Evolutionary conservation across 92 coral and sea anemone genomes (phyloP), one percentile per base, ranked within the genome.

Genomic region (Blastomussa wellsi): DNA sequence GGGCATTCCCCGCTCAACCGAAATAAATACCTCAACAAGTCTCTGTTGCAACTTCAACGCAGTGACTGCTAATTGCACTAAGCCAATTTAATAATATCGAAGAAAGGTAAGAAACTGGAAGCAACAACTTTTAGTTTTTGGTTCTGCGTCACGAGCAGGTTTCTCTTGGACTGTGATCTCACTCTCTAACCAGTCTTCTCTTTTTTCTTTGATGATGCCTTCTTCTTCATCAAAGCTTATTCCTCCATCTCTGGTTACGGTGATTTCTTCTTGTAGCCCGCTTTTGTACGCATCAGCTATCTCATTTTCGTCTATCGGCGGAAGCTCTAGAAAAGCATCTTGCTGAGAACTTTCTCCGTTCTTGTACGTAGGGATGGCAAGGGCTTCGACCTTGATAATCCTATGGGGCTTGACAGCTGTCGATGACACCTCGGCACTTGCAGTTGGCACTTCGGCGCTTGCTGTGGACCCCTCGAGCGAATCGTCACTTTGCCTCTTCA

Each of bases 391-490:
- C n/a, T n/a, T n/a, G n/a, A n/a, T n/a, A n/a, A n/a, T n/a, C n/a
- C n/a, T n/a, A n/a, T n/a, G n/a, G n/a, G n/a, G n/a, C n/a, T n/a
- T n/a, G 32, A 10, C 14, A 51, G 20, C 16, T 51, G 57, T 15
- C 22, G 57, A 14, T 15, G 57, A 51, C 57, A 12, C 57, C 4
- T 15, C 57, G 57, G 22, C 1, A 48, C 8, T 48, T 48, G 53
- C 11, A 1, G 53, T 9, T 48, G 53, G 11, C 53, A 48, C 53
- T 4, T 64, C 70, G 70, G 29, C 35, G 22, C 70, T 64, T 64
- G 70, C 29, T 64, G 70, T 64, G 2, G 59, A 65, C 8, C 49
- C 62, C 32, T 80, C 84, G 44, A 24, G 17, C 67, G 84, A 80
- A 24, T 39, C 49, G 12, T 8, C 49, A 39, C 44, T 7, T 39